Evolutionary conservation across 37 sponge, comb jelly and placozoan genomes (phyloP).

Genomic region (Cliona cf. orientalis): DNA sequence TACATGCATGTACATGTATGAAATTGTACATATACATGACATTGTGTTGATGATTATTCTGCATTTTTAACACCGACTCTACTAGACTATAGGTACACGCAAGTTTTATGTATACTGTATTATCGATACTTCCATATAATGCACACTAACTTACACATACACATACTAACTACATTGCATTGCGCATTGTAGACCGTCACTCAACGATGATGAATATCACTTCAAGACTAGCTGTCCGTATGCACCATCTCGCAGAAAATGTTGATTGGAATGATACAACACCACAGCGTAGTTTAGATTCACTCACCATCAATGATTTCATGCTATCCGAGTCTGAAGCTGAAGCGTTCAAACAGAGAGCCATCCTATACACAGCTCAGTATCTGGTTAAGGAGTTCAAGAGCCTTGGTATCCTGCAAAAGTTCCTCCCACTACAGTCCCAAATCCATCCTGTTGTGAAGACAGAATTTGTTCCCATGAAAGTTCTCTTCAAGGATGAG

Average conservation of each 20-base stretch:
- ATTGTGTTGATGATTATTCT: too few relatives aligned
- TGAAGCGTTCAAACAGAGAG: background rate
- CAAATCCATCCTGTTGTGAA: background rate
- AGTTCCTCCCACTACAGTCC: background rate
- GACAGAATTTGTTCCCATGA: background rate
- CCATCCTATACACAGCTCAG: background rate
- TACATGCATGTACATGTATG: too few relatives aligned
- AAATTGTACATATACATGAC: too few relatives aligned
- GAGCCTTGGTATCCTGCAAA: background rate
- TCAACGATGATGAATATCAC: conserved; percentile 10
- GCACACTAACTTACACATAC: background rate
- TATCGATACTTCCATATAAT: background rate
- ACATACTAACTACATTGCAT: too few relatives aligned
- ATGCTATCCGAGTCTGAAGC: background rate
- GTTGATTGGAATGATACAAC: background rate
- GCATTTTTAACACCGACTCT: too few relatives aligned
- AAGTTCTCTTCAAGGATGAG: background rate
- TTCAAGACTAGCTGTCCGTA: background rate
- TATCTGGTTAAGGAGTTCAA: background rate
- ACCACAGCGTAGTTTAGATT: conserved; percentile 1
- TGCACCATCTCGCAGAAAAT: background rate
- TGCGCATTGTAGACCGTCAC: conserved; percentile 4
- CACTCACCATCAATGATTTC: background rate
- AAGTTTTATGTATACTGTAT: too few relatives aligned
- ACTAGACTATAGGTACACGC: too few relatives aligned